A percentile compares a stretch with the other conserved stretches of the same genome.
Evolutionary conservation across 2,797 vertebrate species (phyloP).

Genomic region (Cuniculus paca): DNA sequence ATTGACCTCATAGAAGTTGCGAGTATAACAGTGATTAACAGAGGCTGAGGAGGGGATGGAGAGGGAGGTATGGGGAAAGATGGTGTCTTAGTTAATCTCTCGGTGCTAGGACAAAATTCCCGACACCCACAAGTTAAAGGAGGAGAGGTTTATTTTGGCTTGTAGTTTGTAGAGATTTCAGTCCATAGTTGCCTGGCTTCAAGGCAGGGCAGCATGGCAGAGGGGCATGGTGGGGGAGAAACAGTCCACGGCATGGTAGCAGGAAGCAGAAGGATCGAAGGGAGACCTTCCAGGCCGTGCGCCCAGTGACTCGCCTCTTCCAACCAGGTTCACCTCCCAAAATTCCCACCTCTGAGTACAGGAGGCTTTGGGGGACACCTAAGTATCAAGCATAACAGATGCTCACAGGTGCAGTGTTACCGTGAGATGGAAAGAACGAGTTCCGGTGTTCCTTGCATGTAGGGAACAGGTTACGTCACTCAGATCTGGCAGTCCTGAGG

Average conservation of each 20-base stretch:
- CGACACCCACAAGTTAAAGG: background rate
- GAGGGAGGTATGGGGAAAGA: background rate
- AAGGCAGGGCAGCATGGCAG: background rate
- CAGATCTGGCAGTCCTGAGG: too few species aligned
- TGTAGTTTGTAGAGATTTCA: background rate
- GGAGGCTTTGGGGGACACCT: background rate
- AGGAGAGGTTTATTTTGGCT: background rate
- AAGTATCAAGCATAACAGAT: background rate
- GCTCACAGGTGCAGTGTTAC: background rate
- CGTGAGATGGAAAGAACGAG: background rate
- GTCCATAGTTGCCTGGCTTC: background rate
- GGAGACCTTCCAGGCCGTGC: background rate
- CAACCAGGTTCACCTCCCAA: background rate
- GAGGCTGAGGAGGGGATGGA: background rate
- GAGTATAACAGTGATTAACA: background rate
- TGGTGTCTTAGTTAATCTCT: background rate
- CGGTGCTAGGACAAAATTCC: background rate
- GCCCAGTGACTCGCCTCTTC: background rate
- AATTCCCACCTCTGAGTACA: background rate
- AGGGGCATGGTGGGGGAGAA: background rate
- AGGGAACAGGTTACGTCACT: background rate
- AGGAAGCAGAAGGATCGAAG: background rate
- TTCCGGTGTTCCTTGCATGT: background rate
- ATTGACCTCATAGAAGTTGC: background rate
- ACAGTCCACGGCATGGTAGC: background rate